Evolutionary conservation across 2,797 vertebrate genomes (phyloP), one percentile per base, ranked within the genome.

Genomic region (Oophaga sylvatica): DNA sequence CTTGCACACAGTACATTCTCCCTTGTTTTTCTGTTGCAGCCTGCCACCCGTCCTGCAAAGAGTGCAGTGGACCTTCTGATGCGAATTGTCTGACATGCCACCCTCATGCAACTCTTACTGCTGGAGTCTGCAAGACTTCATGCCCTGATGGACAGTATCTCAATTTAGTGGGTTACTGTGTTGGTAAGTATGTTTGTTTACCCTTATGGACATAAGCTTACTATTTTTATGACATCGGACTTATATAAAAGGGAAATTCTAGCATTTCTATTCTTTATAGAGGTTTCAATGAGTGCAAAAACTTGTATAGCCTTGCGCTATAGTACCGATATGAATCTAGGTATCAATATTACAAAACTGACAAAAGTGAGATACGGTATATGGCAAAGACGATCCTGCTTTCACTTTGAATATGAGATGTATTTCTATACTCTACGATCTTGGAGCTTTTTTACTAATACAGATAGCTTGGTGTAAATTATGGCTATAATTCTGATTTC

Each of bases 41-140:
- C 2, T 99, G 98, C 89, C 97, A 99, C 84, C 97, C 97, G 0
- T 96, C 96, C 87, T 99, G 98, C 90, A 95, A 92, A 92, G 93
- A 93, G 0, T 99, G 98, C 90, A 92, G 7, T 0, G 97, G 97
- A 2, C 92, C 96, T 0, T 96, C 95, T 0, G 96, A 96, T 17
- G 91, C 93, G 0, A 96, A 98, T 87, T 99, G 98, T 90, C 85
- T 92, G 10, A 92, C 93, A 83, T 99, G 98, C 87, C 95, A 96
- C 5, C 93, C 93, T 7, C 94, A 93, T 0, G 91, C 94, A 3
- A 90, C 92, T 60, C 91, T 96, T 0, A 91, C 91, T 15, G 80
- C 26, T 0, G 96, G 97, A 35, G 95, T 78, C 93, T 99, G 98
- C 92, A 93, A 93, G 87, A 96, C 95, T 0, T 92, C 90, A 91